These are phyloP conservation scores for mouse (Mus musculus) DNA, from an alignment of 2,113 vertebrate genomes.

Conservation along the genomic window GRCm39 chr3:87627001-87627500, in stretches of 20 bases:
- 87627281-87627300: neutral
- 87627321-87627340: neutral
- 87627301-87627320: neutral
- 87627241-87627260: neutral
- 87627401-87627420: neutral
- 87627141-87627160: neutral
- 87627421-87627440: neutral
- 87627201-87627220: neutral
- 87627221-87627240: neutral
- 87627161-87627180: neutral
- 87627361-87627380: neutral
- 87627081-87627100: neutral
- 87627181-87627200: neutral
- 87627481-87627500: neutral
- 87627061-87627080: neutral
- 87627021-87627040: neutral
- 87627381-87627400: constrained; percentile 31
- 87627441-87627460: constrained; percentile 37
- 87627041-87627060: neutral
- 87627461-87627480: neutral
- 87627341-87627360: neutral
- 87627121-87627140: neutral
- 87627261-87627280: neutral
- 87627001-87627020: neutral
- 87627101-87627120: neutral